Percentiles rank a stretch among this genome's conserved stretches.
Evolutionary conservation across 1,140 invertebrate genomes (phyloP).

Genomic region (Drosophila equinoxialis): DNA sequence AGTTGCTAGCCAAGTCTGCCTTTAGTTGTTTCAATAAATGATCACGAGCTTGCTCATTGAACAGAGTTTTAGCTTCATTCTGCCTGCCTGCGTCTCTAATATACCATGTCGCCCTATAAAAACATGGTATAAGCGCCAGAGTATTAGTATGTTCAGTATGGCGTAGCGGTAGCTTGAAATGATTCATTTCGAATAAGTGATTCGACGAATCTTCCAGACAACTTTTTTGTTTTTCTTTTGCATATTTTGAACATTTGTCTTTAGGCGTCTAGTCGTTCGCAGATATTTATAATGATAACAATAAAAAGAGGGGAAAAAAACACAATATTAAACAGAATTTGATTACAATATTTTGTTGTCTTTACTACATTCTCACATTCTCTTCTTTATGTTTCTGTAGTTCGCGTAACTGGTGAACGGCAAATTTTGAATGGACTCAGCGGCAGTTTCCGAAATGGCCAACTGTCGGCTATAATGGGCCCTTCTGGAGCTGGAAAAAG

Average conservation of each 20-base stretch:
- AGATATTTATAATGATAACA: background rate
- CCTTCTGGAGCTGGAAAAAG: constrained; percentile 93
- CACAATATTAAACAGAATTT: background rate
- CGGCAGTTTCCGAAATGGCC: constrained; percentile 89
- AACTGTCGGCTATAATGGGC: constrained; percentile 93
- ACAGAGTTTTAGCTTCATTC: no score
- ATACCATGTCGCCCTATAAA: background rate
- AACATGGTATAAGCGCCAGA: background rate
- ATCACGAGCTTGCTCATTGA: no score
- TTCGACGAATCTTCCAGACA: background rate
- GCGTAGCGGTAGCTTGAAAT: background rate
- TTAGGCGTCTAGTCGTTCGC: background rate
- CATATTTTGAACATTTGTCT: constrained; percentile 2
- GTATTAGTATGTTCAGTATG: background rate
- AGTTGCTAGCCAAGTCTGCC: no score
- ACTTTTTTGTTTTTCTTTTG: background rate
- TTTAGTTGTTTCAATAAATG: no score
- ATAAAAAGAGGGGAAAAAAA: background rate
- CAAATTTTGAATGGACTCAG: constrained; percentile 87
- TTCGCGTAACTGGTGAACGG: constrained; percentile 69
- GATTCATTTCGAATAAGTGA: background rate
- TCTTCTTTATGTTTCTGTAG: constrained; percentile 25
- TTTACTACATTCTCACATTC: constrained; percentile 18
- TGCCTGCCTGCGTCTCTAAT: no score
- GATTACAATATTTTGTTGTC: background rate